phyloP scores from a whole-genome alignment of 2,888 invertebrate genomes.

The Epinotia nisella region DNA sequence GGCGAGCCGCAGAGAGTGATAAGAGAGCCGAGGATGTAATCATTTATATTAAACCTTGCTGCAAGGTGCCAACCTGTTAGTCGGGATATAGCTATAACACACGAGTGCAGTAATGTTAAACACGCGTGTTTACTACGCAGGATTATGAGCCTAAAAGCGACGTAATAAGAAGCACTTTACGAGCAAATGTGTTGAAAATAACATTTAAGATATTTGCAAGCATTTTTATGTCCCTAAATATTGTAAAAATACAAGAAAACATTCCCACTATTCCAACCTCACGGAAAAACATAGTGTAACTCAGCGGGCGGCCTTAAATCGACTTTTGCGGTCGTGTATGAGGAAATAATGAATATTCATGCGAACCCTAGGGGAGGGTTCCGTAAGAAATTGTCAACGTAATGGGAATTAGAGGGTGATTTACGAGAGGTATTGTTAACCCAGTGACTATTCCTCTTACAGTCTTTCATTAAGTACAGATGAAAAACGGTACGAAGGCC shows the following conservation, averaged over 20 bases:
- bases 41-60: no score
- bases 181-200: no score
- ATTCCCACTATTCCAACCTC: neutral
- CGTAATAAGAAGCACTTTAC: no score
- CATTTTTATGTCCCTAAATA: neutral
- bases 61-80: no score
- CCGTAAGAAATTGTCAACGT: slow-evolving; percentile 44
- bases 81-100: no score
- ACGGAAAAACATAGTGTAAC: slow-evolving; percentile 29
- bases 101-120: no score
- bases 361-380: slow-evolving; percentile 34
- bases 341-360: slow-evolving; percentile 44
- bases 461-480: slow-evolving; percentile 15
- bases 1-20: no score
- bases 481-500: slow-evolving; percentile 2
- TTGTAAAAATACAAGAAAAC: neutral
- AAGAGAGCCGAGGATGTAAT: no score
- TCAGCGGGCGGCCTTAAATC: slow-evolving; percentile 34
- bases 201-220: no score
- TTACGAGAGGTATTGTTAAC: slow-evolving; percentile 36
- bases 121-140: no score
- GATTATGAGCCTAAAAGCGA: no score
- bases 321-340: slow-evolving; percentile 42
- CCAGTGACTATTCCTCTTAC: slow-evolving; percentile 25
- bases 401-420: slow-evolving; percentile 44